phyloP scores from a whole-genome alignment of 2,888 invertebrate species.

The Dryomyza anilis region DNA sequence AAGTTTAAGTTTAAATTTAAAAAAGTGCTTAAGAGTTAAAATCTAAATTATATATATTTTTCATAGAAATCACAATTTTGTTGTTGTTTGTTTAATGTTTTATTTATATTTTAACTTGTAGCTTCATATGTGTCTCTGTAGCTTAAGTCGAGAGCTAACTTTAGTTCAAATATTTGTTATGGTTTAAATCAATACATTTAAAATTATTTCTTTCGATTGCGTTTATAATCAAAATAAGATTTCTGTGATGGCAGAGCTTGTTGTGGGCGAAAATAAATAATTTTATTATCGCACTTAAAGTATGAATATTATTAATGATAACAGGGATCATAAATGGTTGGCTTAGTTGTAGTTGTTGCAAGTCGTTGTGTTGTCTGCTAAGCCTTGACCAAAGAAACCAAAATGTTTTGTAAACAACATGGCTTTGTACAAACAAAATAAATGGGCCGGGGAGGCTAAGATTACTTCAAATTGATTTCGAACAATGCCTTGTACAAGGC shows the following conservation, averaged over 20 bases:
- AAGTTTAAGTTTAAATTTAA: too few species aligned
- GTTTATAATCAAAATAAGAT: not conserved
- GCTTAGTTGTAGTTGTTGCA: too few species aligned
- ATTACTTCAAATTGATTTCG: too few species aligned
- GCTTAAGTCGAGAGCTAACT: slow-evolving; percentile 1
- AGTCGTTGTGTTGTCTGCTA: too few species aligned
- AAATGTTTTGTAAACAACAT: too few species aligned
- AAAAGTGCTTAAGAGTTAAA: slow-evolving; percentile 15
- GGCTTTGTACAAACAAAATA: too few species aligned
- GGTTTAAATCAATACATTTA: not conserved
- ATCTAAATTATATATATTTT: slow-evolving; percentile 20
- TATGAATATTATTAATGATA: too few species aligned
- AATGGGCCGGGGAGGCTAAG: too few species aligned
- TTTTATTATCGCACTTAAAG: too few species aligned
- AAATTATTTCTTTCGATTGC: not conserved
- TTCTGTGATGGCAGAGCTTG: slow-evolving; percentile 4
- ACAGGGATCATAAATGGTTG: too few species aligned
- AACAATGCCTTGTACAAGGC: too few species aligned
- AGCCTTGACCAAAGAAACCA: too few species aligned
- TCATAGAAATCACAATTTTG: slow-evolving; percentile 35
- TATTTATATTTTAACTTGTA: slow-evolving; percentile 3
- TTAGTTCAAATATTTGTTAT: not conserved
- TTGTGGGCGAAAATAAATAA: not conserved
- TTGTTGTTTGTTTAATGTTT: slow-evolving; percentile 26
- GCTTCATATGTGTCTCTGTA: not conserved